Evolutionary conservation across 1,140 invertebrate genomes (phyloP), one percentile per base, ranked within the genome.

Genomic region (Grapholita molesta): DNA sequence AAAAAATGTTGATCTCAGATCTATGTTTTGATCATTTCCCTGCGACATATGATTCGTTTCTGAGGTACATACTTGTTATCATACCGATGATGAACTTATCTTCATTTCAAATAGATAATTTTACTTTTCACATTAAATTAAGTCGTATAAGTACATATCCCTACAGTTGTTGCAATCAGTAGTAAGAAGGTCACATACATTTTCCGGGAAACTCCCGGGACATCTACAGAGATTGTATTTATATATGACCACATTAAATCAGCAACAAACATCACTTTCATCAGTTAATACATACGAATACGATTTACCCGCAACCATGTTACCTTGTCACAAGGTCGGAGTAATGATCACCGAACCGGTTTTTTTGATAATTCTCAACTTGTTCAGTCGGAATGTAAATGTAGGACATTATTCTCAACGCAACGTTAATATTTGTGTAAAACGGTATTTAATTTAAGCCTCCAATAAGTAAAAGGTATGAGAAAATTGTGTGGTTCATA

Each of bases 321-420:
- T 15, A 28, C 53, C 53, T 57, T 57, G 53, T 7, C 12, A 6
- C 24, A 57, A 57, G 53, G 53, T 28, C 24, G n/a, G 24, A 24
- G 53, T 57, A 57, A 28, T 57, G 21, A 57, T 57, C 53, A 57
- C 12, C 11, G n/a, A 57, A 23, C 53, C 53, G 53, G 53, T 57
- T 57, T 57, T n/a, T 57, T 57, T 23, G 53, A 25, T 57, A 57
- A 55, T 57, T n/a, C 55, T 61, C 18, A 30, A 61, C 55, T 28
- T 21, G 18, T 48, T 48, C 30, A 25, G 12, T 61, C 55, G 3
- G 25, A 61, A 61, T 61, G 55, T 28, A 61, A 61, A 61, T 61
- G 23, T 61, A 30, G 25, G 25, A 61, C 28, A 61, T 28, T 28
- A 15, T 28, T 61, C n/a, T 61, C 28, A 61, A 61, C 30, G 25